These are phyloP conservation scores for Pseudonaja textilis DNA, from an alignment of 2,113 vertebrate species.

Conservation along the genomic window DNA sequence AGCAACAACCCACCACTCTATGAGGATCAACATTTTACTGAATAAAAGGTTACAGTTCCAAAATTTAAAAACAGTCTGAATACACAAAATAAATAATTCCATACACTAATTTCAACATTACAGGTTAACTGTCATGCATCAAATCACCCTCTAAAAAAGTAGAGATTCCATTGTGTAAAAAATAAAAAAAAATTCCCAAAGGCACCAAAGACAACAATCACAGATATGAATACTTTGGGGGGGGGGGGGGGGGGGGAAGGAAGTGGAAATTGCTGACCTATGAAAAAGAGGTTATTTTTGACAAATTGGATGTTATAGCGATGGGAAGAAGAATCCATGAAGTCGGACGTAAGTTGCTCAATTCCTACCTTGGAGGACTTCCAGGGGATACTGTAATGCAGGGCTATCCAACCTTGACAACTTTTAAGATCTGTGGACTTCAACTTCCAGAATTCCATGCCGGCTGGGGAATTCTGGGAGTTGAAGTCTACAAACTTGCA, in stretches of 20 bases:
- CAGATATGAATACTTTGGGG: slow-evolving; percentile 3
- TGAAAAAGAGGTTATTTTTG: background rate
- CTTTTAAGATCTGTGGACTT: no score
- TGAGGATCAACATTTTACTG: slow-evolving; percentile 59
- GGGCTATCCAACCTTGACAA: no score
- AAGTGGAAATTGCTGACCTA: background rate
- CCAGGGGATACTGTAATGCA: background rate
- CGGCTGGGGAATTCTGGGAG: no score
- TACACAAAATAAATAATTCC: slow-evolving; percentile 70
- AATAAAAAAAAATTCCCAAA: background rate
- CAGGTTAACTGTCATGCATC: slow-evolving; percentile 21
- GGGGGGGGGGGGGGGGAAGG: no score
- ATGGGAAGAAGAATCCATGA: background rate
- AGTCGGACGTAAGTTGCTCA: background rate
- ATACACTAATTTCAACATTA: slow-evolving; percentile 49
- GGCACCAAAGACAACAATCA: slow-evolving; percentile 9
- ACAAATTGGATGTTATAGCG: background rate
- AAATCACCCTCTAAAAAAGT: slow-evolving; percentile 14
- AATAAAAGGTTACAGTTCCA: slow-evolving; percentile 60
- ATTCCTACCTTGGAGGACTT: background rate
- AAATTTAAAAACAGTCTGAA: slow-evolving; percentile 38
- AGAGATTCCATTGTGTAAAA: slow-evolving; percentile 16
- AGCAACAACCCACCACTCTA: slow-evolving; percentile 24
- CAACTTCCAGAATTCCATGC: no score
- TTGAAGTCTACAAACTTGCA: no score